A percentile compares a stretch with the other conserved stretches of the same genome.
Evolutionary conservation across 1,140 invertebrate species (phyloP).

Genomic region (Zaprionus taronus): DNA sequence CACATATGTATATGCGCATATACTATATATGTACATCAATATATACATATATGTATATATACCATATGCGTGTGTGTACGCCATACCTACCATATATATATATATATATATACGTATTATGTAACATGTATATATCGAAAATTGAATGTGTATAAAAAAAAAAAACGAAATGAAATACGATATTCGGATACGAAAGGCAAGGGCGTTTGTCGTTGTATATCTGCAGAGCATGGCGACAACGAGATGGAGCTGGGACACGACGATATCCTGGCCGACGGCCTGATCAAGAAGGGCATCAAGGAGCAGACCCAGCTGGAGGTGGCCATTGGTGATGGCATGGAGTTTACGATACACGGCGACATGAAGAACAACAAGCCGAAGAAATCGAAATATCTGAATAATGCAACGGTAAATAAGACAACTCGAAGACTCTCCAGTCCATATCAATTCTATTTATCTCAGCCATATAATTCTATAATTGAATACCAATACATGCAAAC

Average conservation of each 20-base stretch:
- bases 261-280: slow-evolving; percentile 92
- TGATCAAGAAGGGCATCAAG: slow-evolving; percentile 94
- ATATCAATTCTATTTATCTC: slow-evolving; percentile 4
- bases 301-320: slow-evolving; percentile 95
- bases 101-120: slow-evolving; percentile 48
- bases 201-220: slow-evolving; percentile 87
- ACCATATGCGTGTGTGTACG: slow-evolving; percentile 44
- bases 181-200: slow-evolving; percentile 84
- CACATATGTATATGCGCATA: slow-evolving; percentile 31
- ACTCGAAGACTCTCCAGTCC: slow-evolving; percentile 31
- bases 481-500: background rate
- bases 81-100: slow-evolving; percentile 64
- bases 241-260: slow-evolving; percentile 89
- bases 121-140: slow-evolving; percentile 67
- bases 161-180: slow-evolving; percentile 26
- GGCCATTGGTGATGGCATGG: slow-evolving; percentile 95
- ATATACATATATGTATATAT: slow-evolving; percentile 41
- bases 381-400: slow-evolving; percentile 90
- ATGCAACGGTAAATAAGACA: slow-evolving; percentile 87
- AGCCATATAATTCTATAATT: background rate
- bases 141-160: slow-evolving; percentile 40
- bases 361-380: slow-evolving; percentile 90
- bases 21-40: slow-evolving; percentile 42
- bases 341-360: slow-evolving; percentile 95
- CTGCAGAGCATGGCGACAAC: slow-evolving; percentile 87